Evolutionary conservation across 2,797 vertebrate genomes (phyloP).

Genomic region (Geotrypetes seraphini): DNA sequence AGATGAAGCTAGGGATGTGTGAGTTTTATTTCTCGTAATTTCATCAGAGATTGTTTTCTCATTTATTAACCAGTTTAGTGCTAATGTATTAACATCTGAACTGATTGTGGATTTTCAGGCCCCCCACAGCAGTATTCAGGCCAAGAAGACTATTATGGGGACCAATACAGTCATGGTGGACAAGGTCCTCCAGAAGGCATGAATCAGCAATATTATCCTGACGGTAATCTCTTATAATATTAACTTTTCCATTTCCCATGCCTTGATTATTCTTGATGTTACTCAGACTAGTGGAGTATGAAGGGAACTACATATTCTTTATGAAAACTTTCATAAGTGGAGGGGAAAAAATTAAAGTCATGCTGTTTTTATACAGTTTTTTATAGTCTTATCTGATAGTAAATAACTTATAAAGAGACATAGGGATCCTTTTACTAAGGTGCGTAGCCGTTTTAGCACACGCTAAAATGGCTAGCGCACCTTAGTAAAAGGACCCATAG

Average conservation of each 20-base stretch:
- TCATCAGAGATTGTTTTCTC: constrained; percentile 30
- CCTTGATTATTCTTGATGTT: constrained; percentile 39
- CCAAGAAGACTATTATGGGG: constrained; percentile 99
- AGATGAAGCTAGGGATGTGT: constrained; percentile 25
- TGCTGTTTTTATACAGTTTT: too few relatives aligned
- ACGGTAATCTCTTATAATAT: constrained; percentile 65
- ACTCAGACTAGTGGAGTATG: too few relatives aligned
- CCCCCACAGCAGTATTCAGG: constrained; percentile 98
- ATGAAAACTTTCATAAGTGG: constrained; percentile 1
- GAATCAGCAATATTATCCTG: constrained; percentile 73
- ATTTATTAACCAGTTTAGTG: too few relatives aligned
- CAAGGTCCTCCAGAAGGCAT: constrained; percentile 98
- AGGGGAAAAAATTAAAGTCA: constrained; percentile 27
- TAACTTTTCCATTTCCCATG: constrained; percentile 50
- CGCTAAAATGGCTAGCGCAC: too few relatives aligned
- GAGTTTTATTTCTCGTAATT: constrained; percentile 34
- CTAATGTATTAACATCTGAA: constrained; percentile 51
- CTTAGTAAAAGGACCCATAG: too few relatives aligned
- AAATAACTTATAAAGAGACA: too few relatives aligned
- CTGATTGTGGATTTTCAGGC: constrained; percentile 83
- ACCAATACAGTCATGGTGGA: constrained; percentile 98
- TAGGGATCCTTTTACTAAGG: too few relatives aligned
- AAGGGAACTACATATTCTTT: constrained; percentile 10
- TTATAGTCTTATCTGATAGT: too few relatives aligned
- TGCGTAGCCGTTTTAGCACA: too few relatives aligned